Evolutionary conservation across 2,113 vertebrate genomes (phyloP).

Genomic region (Machaerirhynchus nigripectus): DNA sequence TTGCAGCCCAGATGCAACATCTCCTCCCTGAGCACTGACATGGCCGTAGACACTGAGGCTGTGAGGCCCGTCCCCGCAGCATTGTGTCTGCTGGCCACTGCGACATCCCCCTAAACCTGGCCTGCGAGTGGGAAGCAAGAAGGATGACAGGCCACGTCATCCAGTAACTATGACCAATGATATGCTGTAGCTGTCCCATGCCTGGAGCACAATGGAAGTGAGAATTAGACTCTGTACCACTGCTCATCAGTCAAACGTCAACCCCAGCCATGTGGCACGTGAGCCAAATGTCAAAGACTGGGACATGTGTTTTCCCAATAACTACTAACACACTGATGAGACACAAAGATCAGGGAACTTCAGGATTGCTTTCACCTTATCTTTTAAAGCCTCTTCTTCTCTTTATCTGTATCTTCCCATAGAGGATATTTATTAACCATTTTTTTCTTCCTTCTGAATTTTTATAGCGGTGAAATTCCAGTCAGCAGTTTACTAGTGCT

Average conservation of each 20-base stretch:
- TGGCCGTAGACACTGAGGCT: neutral
- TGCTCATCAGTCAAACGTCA: neutral
- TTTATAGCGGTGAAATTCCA: neutral
- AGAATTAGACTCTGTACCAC: neutral
- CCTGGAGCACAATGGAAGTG: neutral
- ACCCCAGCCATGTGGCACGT: rapidly evolving
- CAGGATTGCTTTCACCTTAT: conserved; percentile 14
- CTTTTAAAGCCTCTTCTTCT: neutral
- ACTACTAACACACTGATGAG: neutral
- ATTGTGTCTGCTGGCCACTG: rapidly evolving
- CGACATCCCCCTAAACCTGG: neutral
- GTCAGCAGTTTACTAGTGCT: conserved; percentile 29
- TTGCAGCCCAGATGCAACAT: neutral
- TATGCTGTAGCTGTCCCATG: neutral
- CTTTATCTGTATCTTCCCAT: neutral
- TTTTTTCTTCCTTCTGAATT: neutral
- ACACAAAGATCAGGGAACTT: neutral
- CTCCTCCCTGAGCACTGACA: neutral
- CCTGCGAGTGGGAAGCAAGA: rapidly evolving
- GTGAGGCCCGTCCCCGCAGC: neutral
- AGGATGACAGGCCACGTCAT: neutral
- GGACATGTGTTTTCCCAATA: neutral
- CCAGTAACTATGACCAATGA: neutral
- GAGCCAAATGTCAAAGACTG: rapidly evolving
- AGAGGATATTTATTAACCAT: conserved; percentile 21